These are phyloP conservation scores for Brachyhypopomus occidentalis DNA, from an alignment of 2,113 vertebrate genomes.

Conservation along the genomic window DNA sequence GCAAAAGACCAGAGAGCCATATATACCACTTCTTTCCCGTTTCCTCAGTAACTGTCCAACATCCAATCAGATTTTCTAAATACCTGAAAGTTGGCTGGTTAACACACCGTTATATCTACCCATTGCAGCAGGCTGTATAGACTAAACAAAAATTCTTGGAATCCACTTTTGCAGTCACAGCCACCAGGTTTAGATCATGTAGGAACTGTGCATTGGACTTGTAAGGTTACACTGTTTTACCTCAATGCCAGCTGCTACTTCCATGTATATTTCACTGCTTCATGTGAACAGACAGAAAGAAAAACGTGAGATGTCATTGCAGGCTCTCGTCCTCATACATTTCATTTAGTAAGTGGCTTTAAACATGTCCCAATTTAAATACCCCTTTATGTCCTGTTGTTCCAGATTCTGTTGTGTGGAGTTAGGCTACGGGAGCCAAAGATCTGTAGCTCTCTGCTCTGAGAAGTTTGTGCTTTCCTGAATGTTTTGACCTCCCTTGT, in stretches of 20 bases:
- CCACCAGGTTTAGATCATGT: not conserved
- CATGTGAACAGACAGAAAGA: not conserved
- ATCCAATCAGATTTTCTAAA: conserved; percentile 19
- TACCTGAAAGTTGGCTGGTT: not conserved
- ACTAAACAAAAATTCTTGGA: conserved; percentile 4
- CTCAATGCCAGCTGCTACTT: not conserved
- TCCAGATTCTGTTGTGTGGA: too few relatives aligned
- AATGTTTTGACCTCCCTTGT: too few relatives aligned
- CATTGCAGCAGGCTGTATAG: not conserved
- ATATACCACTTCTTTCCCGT: not conserved
- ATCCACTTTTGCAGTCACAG: not conserved
- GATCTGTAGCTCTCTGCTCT: too few relatives aligned
- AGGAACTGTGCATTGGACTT: not conserved
- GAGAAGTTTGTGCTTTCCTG: too few relatives aligned
- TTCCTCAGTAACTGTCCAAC: conserved; percentile 2
- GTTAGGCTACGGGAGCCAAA: too few relatives aligned
- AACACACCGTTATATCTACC: not conserved
- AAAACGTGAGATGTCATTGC: not conserved
- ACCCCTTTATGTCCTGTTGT: too few relatives aligned
- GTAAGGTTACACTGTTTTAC: not conserved
- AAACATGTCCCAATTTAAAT: too few relatives aligned
- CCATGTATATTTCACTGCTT: not conserved
- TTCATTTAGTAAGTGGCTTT: too few relatives aligned
- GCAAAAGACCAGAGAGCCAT: not conserved
- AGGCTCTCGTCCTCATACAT: not conserved